These are phyloP conservation scores for Lysiphlebus fabarum DNA, from an alignment of 1,140 invertebrate species.

Conservation along the genomic window DNA sequence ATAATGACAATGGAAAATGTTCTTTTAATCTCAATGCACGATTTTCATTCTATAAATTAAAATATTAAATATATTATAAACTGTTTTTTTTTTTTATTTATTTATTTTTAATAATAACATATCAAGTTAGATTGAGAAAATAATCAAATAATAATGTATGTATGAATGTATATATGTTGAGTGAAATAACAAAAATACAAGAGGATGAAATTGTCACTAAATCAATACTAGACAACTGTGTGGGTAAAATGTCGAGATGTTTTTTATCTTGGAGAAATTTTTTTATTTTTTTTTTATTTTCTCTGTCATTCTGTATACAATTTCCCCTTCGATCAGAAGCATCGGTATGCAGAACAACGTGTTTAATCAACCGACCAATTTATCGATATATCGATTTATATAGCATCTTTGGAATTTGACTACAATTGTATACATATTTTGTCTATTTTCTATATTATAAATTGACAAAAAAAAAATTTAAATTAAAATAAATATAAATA, in stretches of 20 bases:
- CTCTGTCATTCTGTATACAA: neutral
- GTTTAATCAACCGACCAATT: neutral
- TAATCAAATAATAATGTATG: too few relatives aligned
- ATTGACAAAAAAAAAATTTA: too few relatives aligned
- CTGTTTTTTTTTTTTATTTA: too few relatives aligned
- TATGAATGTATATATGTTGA: too few relatives aligned
- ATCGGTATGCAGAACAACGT: conserved; percentile 1
- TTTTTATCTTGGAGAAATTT: conserved; percentile 3
- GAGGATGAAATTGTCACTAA: neutral
- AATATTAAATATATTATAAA: neutral
- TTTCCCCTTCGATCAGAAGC: too few relatives aligned
- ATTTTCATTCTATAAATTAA: conserved; percentile 55
- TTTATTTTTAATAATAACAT: neutral
- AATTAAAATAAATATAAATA: too few relatives aligned
- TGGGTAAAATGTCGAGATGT: neutral
- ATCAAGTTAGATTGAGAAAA: neutral
- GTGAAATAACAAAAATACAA: neutral
- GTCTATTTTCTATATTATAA: too few relatives aligned
- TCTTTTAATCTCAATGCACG: conserved; percentile 67
- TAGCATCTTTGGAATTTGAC: too few relatives aligned
- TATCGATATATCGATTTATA: too few relatives aligned
- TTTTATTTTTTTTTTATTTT: neutral
- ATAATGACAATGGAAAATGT: conserved; percentile 52
- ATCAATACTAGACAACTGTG: too few relatives aligned
- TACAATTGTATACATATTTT: too few relatives aligned